phyloP scores from a whole-genome alignment of 1,140 invertebrate genomes.

The Drosophila yakuba region DNA sequence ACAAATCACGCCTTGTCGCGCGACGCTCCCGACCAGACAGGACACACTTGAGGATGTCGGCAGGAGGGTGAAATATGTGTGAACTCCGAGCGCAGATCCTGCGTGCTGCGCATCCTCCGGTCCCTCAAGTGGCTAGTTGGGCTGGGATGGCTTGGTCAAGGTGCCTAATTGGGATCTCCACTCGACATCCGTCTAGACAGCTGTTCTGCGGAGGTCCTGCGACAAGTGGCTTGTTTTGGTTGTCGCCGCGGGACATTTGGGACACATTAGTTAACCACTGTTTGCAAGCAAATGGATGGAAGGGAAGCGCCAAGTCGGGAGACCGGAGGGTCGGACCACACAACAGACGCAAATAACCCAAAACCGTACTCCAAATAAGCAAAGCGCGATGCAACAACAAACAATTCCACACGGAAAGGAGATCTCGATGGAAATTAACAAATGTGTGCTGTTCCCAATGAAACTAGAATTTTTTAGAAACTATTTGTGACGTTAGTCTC shows the following conservation, averaged over 20 bases:
- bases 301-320: conserved; percentile 8
- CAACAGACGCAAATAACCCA: conserved; percentile 44
- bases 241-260: conserved; percentile 57
- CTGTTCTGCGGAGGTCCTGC: conserved; percentile 35
- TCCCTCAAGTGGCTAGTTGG: conserved; percentile 29
- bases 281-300: conserved; percentile 40
- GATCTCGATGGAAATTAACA: not conserved
- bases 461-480: not conserved
- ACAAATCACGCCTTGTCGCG: conserved; percentile 67
- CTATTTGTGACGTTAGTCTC: not conserved
- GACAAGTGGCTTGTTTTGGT: conserved; percentile 56
- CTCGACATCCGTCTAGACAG: conserved; percentile 63
- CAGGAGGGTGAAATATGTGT: conserved; percentile 69
- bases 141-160: conserved; percentile 30
- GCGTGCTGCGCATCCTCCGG: conserved; percentile 22
- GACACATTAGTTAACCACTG: conserved; percentile 56
- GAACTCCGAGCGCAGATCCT: conserved; percentile 34
- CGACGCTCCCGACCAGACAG: conserved; percentile 58
- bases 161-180: conserved; percentile 58
- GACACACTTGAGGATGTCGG: conserved; percentile 64
- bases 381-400: conserved; percentile 54
- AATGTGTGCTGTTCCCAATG: not conserved
- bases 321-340: conserved; percentile 48
- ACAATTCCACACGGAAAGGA: conserved; percentile 17
- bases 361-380: conserved; percentile 72